These are phyloP conservation scores for Ophioninae sp. DNA, from an alignment of 2,888 invertebrate genomes.

Conservation along the genomic window DNA sequence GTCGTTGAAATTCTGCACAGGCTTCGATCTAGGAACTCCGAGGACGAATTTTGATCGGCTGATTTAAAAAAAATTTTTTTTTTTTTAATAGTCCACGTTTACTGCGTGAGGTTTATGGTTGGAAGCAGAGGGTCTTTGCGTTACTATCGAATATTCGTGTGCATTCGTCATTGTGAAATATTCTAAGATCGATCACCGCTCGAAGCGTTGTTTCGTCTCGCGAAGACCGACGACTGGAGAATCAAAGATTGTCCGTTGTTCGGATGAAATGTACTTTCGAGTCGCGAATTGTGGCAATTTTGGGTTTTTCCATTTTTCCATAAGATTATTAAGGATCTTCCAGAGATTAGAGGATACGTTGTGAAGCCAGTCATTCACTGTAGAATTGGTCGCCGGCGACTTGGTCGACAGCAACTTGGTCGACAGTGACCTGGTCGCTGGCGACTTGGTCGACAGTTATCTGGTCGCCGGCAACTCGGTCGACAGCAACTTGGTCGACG, in stretches of 20 bases:
- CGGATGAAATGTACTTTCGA: constrained; percentile 39
- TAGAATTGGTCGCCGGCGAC: too few species aligned
- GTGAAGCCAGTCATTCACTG: not conserved
- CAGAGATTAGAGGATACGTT: constrained; percentile 58
- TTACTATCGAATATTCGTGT: constrained; percentile 54
- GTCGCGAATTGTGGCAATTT: constrained; percentile 37
- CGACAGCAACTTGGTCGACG: too few species aligned
- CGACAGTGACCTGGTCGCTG: too few species aligned
- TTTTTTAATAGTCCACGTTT: constrained; percentile 45
- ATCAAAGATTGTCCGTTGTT: constrained; percentile 45
- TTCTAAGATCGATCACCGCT: constrained; percentile 55
- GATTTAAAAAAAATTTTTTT: too few species aligned
- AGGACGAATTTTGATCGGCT: constrained; percentile 56
- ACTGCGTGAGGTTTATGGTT: constrained; percentile 53
- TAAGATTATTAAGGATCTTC: constrained; percentile 61
- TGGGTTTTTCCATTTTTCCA: constrained; percentile 46
- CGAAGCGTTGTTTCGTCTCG: constrained; percentile 54
- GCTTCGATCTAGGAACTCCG: constrained; percentile 32
- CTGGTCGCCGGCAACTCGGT: too few species aligned
- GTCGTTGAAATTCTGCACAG: constrained; percentile 45
- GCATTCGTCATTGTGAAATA: constrained; percentile 63
- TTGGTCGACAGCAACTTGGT: too few species aligned
- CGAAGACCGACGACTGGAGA: constrained; percentile 46
- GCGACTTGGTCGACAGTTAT: too few species aligned
- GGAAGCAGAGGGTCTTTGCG: constrained; percentile 23